Conservation (phyloP, 2,888 invertebrate species). For the Metellina segmentata region DNA sequence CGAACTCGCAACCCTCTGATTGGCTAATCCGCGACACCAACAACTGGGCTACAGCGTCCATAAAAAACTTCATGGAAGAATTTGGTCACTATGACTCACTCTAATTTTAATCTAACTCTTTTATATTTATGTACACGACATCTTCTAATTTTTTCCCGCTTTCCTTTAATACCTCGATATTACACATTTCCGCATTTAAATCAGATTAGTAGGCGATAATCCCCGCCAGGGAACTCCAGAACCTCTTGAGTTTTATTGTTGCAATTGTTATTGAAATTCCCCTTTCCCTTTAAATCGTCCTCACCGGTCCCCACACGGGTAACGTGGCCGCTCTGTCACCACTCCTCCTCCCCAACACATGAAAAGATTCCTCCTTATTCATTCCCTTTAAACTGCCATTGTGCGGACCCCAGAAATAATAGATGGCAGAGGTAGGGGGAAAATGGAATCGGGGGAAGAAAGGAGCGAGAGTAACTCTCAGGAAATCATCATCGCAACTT, state of each 20-base stretch:
- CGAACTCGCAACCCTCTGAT: no score
- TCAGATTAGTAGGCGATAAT: no score
- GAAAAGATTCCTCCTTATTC: slow-evolving; percentile 72
- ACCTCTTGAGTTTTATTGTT: background rate
- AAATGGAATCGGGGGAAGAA: slow-evolving; percentile 19
- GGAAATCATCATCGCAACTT: slow-evolving; percentile 75
- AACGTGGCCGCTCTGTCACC: background rate
- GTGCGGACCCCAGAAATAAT: slow-evolving; percentile 57
- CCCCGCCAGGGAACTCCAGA: no score
- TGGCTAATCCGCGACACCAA: no score
- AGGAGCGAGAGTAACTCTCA: slow-evolving; percentile 43
- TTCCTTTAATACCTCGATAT: no score
- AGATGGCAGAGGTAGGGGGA: slow-evolving; percentile 42
- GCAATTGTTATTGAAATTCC: slow-evolving; percentile 32
- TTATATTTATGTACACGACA: no score
- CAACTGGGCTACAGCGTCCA: no score
- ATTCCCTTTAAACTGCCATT: slow-evolving; percentile 64
- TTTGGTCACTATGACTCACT: no score
- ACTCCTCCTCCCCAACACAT: slow-evolving; percentile 26
- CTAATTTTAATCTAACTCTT: no score
- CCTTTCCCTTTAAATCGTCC: slow-evolving; percentile 11
- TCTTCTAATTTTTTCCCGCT: no score
- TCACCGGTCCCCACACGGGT: background rate
- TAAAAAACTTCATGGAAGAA: no score
- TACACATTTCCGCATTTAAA: no score